Evolutionary conservation across 1,140 invertebrate genomes (phyloP), one percentile per base, ranked within the genome.

Genomic region (Ostrea edulis): DNA sequence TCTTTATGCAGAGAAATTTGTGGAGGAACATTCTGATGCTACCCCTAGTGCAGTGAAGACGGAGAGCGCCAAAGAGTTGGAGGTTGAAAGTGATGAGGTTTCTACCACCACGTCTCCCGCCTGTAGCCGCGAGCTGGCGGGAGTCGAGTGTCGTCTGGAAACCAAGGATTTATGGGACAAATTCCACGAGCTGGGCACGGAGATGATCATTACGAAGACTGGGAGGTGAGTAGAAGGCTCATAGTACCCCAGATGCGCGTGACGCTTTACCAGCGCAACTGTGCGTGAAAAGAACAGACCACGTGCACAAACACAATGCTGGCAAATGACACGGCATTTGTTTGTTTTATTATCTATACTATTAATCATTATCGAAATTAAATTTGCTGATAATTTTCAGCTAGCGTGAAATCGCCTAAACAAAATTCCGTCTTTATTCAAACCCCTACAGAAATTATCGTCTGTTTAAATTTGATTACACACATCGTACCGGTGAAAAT

Each of bases 151-250:
- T 88, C 91, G 92, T 25, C 92, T 95, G 86, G 94, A 95, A 91
- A 95, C 94, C 0, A 94, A 94, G 86, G 99, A 99, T 93, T 96
- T 99, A 89, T 99, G 99, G 99, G 98, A 99, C 95, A 99, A 99
- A 96, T 99, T 99, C 95, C 98, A 99, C 96, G 98, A 99, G 94
- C 96, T 99, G 84, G 98, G 98, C 93, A 99, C 99, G 87, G 99
- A 99, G 90, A 99, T 99, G 99, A 99, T 99, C 95, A 99, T 99
- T 96, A 99, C 99, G 90, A 99, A 99, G 95, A 99, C 98, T 95
- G 99, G 99, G 96, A 97, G 99, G 98, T 99, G 96, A 97, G 97
- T 84, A 11, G 7, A 54, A 44, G 52, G 58, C 53, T 8, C 12
- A 85, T 58, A 52, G 82, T 25, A 11, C 53, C 51, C 54, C 83